Percentiles rank a stretch among this genome's conserved stretches.
Evolutionary conservation across 2,888 invertebrate species (phyloP).

Genomic region (Patella caerulea): DNA sequence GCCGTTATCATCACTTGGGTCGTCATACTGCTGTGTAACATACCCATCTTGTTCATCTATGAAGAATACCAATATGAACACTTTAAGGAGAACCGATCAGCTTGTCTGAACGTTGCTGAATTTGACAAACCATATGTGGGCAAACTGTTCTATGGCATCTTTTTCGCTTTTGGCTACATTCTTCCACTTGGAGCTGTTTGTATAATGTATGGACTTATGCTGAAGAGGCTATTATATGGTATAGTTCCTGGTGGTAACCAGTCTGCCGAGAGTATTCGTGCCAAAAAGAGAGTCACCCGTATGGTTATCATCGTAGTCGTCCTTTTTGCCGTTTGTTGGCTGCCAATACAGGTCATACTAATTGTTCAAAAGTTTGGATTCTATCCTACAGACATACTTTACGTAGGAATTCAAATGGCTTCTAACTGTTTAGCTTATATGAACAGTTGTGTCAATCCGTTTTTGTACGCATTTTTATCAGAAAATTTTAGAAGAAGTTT

Average conservation of each 20-base stretch:
- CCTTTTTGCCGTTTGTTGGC: conserved; percentile 94
- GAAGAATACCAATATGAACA: conserved; percentile 69
- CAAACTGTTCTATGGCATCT: conserved; percentile 56
- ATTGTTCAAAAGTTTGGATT: conserved; percentile 80
- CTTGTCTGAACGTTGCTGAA: conserved; percentile 54
- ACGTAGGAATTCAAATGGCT: conserved; percentile 72
- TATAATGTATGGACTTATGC: conserved; percentile 89
- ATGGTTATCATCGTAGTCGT: conserved; percentile 93
- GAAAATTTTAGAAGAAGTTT: conserved; percentile 95
- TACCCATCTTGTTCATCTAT: conserved; percentile 64
- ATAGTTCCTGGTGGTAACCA: conserved; percentile 79
- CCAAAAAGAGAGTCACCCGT: conserved; percentile 89
- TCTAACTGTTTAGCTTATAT: conserved; percentile 81
- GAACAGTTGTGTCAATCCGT: conserved; percentile 95
- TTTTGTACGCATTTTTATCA: conserved; percentile 93
- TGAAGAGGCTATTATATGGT: conserved; percentile 88
- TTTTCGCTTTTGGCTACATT: conserved; percentile 90
- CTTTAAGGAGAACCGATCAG: conserved; percentile 52
- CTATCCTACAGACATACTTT: conserved; percentile 76
- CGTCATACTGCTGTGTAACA: conserved; percentile 75
- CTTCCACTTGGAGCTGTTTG: conserved; percentile 89
- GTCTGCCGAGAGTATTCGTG: conserved; percentile 85
- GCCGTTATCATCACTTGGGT: conserved; percentile 87
- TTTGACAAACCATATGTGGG: conserved; percentile 18
- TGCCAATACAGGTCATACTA: conserved; percentile 86